phyloP scores from a whole-genome alignment of 2,797 vertebrate species.

The Parauchenoglanis ngamensis region DNA sequence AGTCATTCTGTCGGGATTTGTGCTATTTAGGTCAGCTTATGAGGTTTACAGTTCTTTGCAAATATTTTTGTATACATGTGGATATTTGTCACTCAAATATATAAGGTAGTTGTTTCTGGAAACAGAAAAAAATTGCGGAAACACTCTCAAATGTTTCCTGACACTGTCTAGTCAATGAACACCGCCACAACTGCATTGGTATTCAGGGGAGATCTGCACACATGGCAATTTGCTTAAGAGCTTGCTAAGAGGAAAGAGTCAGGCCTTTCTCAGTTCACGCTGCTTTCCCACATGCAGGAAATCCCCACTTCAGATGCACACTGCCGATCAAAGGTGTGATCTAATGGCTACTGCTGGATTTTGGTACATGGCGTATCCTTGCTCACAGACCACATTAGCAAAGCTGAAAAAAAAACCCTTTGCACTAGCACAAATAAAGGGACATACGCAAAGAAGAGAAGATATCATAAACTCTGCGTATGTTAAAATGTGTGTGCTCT shows the following conservation, averaged over 20 bases:
- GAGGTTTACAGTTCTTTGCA: not conserved
- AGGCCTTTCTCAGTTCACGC: conserved; percentile 54
- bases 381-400: conserved; percentile 35
- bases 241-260: conserved; percentile 50
- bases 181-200: conserved; percentile 45
- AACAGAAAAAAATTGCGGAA: conserved; percentile 26
- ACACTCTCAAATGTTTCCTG: conserved; percentile 30
- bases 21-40: not conserved
- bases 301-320: conserved; percentile 60
- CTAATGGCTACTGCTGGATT: conserved; percentile 45
- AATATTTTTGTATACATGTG: not conserved
- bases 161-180: conserved; percentile 26
- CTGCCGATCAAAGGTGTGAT: conserved; percentile 59
- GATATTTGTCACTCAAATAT: conserved; percentile 10
- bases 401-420: conserved; percentile 48
- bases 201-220: conserved; percentile 52
- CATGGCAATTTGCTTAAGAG: conserved; percentile 58
- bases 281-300: conserved; percentile 59
- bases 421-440: conserved; percentile 30
- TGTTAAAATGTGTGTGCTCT: conserved; percentile 36
- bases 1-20: not conserved
- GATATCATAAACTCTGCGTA: conserved; percentile 38
- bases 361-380: conserved; percentile 43
- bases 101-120: conserved; percentile 12
- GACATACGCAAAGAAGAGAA: conserved; percentile 26